A percentile compares a stretch with the other conserved stretches of the same genome.
Conservation (phyloP, 1,140 invertebrate genomes). For the Philotrypesis tridentata region DNA sequence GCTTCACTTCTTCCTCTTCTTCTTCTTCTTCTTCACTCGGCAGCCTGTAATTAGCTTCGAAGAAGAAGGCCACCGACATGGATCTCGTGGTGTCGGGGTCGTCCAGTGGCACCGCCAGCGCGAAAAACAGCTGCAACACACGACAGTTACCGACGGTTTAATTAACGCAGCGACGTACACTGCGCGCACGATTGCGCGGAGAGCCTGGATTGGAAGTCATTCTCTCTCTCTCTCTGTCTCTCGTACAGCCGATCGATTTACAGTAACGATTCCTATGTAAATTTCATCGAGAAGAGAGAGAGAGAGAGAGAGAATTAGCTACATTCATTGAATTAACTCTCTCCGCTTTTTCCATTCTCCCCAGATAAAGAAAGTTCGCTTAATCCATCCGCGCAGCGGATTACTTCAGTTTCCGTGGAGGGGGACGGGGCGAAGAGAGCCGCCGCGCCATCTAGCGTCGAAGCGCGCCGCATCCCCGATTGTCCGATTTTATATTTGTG, state of each 20-base stretch:
- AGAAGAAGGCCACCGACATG: constrained; percentile 66
- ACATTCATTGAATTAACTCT: constrained; percentile 26
- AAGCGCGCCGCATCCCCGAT: no score
- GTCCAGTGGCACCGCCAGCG: constrained; percentile 63
- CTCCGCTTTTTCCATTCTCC: no score
- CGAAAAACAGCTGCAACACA: constrained; percentile 62
- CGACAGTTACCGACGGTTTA: constrained; percentile 40
- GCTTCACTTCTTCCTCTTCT: constrained; percentile 10
- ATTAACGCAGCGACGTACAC: background rate
- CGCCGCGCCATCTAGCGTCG: no score
- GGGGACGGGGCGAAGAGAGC: no score
- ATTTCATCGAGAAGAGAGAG: background rate
- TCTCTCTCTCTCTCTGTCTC: no score
- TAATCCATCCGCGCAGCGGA: no score
- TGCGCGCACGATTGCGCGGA: no score
- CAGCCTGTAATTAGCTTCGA: constrained; percentile 67
- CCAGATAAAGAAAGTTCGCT: no score
- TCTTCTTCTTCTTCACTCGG: constrained; percentile 52
- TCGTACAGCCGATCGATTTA: constrained; percentile 1
- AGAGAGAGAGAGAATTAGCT: background rate
- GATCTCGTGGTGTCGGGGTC: constrained; percentile 63
- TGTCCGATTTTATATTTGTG: background rate
- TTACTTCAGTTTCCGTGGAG: no score
- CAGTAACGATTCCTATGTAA: constrained; percentile 13
- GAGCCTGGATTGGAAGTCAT: no score